Evolutionary conservation across 2,888 invertebrate genomes (phyloP).

Genomic region (Pheosia tremula): DNA sequence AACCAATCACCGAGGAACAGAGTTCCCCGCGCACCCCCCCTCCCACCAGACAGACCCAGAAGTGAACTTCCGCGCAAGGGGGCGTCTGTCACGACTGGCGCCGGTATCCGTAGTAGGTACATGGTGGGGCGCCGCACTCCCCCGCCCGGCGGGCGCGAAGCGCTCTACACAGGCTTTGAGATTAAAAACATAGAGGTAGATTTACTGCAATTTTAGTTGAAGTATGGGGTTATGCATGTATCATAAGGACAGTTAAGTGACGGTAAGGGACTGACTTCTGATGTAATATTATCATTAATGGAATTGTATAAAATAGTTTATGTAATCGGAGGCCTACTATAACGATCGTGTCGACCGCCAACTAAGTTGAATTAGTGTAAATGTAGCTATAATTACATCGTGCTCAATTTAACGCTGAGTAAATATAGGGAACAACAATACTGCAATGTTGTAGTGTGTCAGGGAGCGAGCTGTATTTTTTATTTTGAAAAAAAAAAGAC

Average conservation of each 20-base stretch:
- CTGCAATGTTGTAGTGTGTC: slow-evolving; percentile 49
- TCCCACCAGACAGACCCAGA: too few species aligned
- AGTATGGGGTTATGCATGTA: slow-evolving; percentile 78
- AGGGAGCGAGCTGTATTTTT: slow-evolving; percentile 62
- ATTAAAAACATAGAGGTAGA: slow-evolving; percentile 72
- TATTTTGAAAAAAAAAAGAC: slow-evolving; percentile 26
- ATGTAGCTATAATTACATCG: slow-evolving; percentile 72
- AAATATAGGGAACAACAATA: slow-evolving; percentile 67
- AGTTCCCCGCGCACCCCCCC: too few species aligned
- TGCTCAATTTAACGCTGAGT: slow-evolving; percentile 81
- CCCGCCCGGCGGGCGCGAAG: slow-evolving; percentile 15
- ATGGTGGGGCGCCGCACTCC: slow-evolving; percentile 25
- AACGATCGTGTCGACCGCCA: slow-evolving; percentile 69
- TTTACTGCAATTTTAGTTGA: slow-evolving; percentile 76
- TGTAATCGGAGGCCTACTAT: slow-evolving; percentile 75
- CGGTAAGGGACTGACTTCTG: slow-evolving; percentile 79
- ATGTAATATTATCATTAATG: slow-evolving; percentile 78
- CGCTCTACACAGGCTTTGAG: slow-evolving; percentile 63
- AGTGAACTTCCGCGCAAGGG: too few species aligned
- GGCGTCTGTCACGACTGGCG: too few species aligned
- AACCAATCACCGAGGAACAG: too few species aligned
- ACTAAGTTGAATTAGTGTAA: slow-evolving; percentile 79
- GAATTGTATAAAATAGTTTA: slow-evolving; percentile 76
- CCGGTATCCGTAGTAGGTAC: slow-evolving; percentile 22
- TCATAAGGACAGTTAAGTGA: slow-evolving; percentile 74